phyloP scores from a whole-genome alignment of 2,113 vertebrate species.

The Narcine bancroftii region DNA sequence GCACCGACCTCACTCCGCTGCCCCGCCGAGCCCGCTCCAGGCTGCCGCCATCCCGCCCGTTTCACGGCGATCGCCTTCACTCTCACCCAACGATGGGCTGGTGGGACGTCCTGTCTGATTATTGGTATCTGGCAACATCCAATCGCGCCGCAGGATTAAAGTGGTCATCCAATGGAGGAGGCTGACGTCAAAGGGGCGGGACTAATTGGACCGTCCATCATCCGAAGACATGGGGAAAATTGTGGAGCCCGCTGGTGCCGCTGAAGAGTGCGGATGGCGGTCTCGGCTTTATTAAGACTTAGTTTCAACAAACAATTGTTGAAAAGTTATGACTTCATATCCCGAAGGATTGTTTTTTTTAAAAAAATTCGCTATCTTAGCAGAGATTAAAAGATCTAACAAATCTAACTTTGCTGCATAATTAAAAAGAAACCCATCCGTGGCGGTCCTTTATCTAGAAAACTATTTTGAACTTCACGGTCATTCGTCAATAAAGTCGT shows the following conservation, averaged over 20 bases:
- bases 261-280: background rate
- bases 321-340: background rate
- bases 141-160: background rate
- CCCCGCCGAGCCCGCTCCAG: background rate
- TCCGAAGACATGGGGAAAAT: background rate
- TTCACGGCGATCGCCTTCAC: constrained; percentile 27
- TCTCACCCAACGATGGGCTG: constrained; percentile 24
- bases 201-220: background rate
- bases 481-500: no score
- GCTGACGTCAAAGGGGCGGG: background rate
- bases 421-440: no score
- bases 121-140: background rate
- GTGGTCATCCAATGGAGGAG: background rate
- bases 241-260: no score
- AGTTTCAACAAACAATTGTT: no score
- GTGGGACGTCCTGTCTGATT: background rate
- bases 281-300: no score
- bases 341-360: background rate
- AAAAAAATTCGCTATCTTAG: background rate
- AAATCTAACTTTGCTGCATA: no score
- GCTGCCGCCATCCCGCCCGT: background rate
- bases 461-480: no score
- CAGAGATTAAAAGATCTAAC: background rate
- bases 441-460: no score
- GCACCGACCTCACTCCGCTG: background rate